Percentiles rank a stretch among this genome's conserved stretches.
Conservation (phyloP, 2,113 vertebrate species). For the Zapornia atra region DNA sequence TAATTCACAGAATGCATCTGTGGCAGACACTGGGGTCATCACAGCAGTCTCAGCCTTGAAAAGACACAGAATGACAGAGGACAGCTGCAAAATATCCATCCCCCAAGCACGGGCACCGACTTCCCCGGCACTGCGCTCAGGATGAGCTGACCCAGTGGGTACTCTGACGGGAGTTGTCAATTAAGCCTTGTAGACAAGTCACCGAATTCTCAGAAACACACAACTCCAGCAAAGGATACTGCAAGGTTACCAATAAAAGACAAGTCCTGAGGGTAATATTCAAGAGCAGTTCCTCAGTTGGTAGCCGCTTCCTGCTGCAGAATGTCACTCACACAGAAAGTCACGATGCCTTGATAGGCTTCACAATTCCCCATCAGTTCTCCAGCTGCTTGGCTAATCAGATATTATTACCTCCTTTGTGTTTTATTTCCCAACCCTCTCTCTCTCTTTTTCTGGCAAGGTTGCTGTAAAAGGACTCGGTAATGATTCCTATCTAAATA, state of each 20-base stretch:
- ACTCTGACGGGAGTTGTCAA: neutral
- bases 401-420: conserved; percentile 74
- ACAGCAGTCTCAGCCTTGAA: neutral
- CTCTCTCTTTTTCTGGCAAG: conserved; percentile 61
- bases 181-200: neutral
- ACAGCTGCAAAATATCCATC: neutral
- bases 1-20: neutral
- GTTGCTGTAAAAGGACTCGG: conserved; percentile 66
- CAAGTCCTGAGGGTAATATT: conserved; percentile 42
- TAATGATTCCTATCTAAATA: conserved; percentile 76
- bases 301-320: neutral
- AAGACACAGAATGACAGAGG: neutral
- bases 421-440: conserved; percentile 41
- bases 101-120: accelerated
- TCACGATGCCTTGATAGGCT: conserved; percentile 66
- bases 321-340: conserved; percentile 58
- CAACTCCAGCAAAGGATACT: neutral
- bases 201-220: neutral
- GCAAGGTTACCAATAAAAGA: conserved; percentile 44
- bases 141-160: neutral
- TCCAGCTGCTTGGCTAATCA: conserved; percentile 76
- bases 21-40: neutral
- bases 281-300: neutral
- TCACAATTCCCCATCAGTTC: conserved; percentile 70
- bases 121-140: neutral